Evolutionary conservation across 2,797 vertebrate genomes (phyloP).

Genomic region (Podarcis lilfordi): DNA sequence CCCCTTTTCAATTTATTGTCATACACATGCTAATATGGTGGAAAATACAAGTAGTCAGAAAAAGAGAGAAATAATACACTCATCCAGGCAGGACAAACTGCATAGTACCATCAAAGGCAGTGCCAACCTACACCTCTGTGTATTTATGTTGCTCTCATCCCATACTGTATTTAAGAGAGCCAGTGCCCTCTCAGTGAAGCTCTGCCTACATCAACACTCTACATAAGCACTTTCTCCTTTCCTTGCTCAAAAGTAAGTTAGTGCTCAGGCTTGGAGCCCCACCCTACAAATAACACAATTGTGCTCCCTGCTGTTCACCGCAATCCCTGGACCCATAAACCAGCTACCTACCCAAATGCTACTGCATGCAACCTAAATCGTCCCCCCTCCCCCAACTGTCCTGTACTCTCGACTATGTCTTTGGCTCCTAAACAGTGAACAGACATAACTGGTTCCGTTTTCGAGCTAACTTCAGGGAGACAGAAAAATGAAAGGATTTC

Average conservation of each 20-base stretch:
- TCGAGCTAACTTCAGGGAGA: neutral
- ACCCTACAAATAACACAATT: neutral
- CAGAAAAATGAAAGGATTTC: neutral
- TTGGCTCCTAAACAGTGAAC: neutral
- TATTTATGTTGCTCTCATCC: neutral
- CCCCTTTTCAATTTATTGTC: neutral
- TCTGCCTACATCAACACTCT: neutral
- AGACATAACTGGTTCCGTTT: neutral
- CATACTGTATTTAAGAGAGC: neutral
- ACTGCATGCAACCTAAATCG: neutral
- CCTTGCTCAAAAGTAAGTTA: neutral
- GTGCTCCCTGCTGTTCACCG: neutral
- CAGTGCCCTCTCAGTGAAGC: neutral
- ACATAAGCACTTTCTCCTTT: too few relatives aligned
- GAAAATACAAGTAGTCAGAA: neutral
- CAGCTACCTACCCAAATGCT: neutral
- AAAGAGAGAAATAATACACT: neutral
- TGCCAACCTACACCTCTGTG: neutral
- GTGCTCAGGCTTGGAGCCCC: neutral
- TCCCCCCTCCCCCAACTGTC: neutral
- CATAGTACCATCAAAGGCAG: neutral
- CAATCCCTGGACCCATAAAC: neutral
- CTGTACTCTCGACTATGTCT: too few relatives aligned
- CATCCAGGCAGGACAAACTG: neutral
- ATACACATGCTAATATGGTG: neutral